Conservation (phyloP, 2,888 invertebrate genomes). For the Aelia acuminata region DNA sequence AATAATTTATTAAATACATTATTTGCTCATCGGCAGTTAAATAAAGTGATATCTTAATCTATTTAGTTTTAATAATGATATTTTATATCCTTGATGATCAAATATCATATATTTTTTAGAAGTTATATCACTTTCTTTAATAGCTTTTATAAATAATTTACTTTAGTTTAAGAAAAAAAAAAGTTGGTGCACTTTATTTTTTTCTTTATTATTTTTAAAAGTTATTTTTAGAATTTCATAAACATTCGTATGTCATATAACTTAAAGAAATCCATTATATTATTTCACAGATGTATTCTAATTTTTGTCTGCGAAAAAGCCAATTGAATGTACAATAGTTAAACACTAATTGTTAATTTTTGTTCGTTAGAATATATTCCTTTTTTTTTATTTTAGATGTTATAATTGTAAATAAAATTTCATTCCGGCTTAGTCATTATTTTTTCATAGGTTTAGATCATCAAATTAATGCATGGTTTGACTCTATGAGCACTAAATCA, state of each 20-base stretch:
- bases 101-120: constrained; percentile 9
- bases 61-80: constrained; percentile 32
- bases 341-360: constrained; percentile 1
- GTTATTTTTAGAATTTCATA: constrained; percentile 14
- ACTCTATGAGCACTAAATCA: constrained; percentile 51
- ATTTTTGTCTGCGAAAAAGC: neutral
- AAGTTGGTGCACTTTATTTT: constrained; percentile 25
- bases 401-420: constrained; percentile 54
- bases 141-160: constrained; percentile 24
- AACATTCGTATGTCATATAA: neutral
- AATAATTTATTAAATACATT: constrained; percentile 37
- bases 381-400: constrained; percentile 29
- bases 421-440: constrained; percentile 54
- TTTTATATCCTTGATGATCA: constrained; percentile 25
- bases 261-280: neutral
- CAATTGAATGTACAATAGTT: constrained; percentile 27
- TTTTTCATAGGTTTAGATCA: constrained; percentile 45
- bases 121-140: constrained; percentile 32
- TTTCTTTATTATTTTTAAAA: neutral
- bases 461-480: constrained; percentile 47
- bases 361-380: constrained; percentile 19
- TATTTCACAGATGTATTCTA: neutral
- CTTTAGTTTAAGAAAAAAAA: constrained; percentile 4
- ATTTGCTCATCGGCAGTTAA: constrained; percentile 41
- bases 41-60: constrained; percentile 40